Evolutionary conservation across 2,888 invertebrate genomes (phyloP), one percentile per base, ranked within the genome.

Genomic region (Dryobotodes eremita): DNA sequence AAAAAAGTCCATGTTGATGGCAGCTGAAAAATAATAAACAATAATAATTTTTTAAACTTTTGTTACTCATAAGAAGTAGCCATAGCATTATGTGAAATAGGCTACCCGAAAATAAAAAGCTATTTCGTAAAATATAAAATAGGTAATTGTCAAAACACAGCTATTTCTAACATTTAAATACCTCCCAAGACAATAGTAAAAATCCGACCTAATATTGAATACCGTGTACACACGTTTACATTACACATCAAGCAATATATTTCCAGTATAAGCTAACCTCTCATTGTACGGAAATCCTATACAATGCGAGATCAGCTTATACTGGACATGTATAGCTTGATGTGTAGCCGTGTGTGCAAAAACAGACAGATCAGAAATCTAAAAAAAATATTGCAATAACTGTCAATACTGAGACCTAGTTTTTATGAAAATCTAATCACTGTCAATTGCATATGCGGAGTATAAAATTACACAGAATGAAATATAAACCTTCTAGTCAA

Each of bases 381-480:
- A 59, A 62, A 61, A 73, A 48, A 64, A 83, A 74, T 72, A 78
- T 74, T 71, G 73, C 78, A 86, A 64, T 71, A 71, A 61, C 65
- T 75, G 80, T 84, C 84, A 73, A 84, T 80, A 75, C 80, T 17
- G 0, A 13, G 53, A 68, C 65, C 74, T 77, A 79, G 50, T 82
- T 88, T 77, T 86, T 79, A 53, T 59, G 8, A 84, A 87, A 84
- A 82, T 65, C 31, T 57, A 77, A 72, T 85, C 79, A 73, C 48
- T 86, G 83, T 84, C 86, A 85, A 71, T 69, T 77, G 65, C 55
- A 80, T 77, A 42, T 50, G 57, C 71, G 5, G 48, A 80, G 86
- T 89, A 90, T 91, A 84, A 74, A 86, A 88, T 91, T 87, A 88
- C 90, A 86, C 50, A 74, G 75, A 77, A 55, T 81, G 89, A 81